Base-by-base conservation (phyloP, 2,888 invertebrate genomes). In the Melitaea athalia region DNA sequence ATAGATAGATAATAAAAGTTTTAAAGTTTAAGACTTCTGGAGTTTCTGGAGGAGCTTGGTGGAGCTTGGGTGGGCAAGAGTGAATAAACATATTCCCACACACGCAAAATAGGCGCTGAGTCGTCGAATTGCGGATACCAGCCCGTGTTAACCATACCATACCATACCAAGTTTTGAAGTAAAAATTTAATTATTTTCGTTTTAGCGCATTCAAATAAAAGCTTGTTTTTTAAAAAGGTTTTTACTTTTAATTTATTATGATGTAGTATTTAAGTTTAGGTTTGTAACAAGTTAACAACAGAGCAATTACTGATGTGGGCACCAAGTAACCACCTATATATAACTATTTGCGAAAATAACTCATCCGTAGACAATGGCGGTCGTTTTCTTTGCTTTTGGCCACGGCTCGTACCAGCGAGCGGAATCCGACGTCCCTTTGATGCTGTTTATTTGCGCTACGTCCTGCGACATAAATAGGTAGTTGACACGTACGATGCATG, bases 381-480 rank as follows among this genome's bases (percentile, higher is more conserved):
- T 87, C 85, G 90, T 91, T 91, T 90, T 89, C 81, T 83, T 88
- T 83, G 82, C 83, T 82, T 88, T 86, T 77, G 78, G 75, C 77
- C 78, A 81, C 79, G 79, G 77, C 78, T 75, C 76, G 79, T 68
- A 82, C 81, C 82, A 82, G 78, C 80, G 82, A 77, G 79, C 82
- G 89, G 89, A 89, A 87, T 91, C 85, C 87, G 80, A 83, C 84
- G 82, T 90, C 85, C 86, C 91, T 91, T 92, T 92, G 91, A 91
- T 89, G 91, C 89, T 87, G 87, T 92, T 92, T 92, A 91, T 92
- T 92, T 92, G 91, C 88, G 84, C 84, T 80, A 89, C 84, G 89
- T 91, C 92, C 90, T 89, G 91, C 85, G 86, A 88, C 91, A 89
- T 89, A 92, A 92, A 92, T 92, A 92, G 91, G 88, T 87, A 85